Evolutionary conservation across 1,140 invertebrate species (phyloP).

Genomic region (Batillaria attramentaria): DNA sequence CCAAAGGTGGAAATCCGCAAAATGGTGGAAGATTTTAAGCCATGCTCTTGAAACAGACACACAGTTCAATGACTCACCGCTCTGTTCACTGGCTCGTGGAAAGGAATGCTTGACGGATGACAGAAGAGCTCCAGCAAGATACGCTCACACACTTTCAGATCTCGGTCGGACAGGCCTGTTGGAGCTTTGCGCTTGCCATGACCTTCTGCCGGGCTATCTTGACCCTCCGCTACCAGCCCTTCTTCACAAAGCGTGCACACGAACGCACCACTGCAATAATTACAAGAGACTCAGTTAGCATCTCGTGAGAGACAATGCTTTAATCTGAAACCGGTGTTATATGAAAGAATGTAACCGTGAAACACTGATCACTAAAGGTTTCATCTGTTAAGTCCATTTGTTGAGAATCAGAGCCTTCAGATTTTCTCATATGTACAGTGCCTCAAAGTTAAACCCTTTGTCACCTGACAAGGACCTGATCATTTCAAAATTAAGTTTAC

Average conservation of each 20-base stretch:
- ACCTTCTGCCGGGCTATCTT: constrained; percentile 42
- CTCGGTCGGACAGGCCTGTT: constrained; percentile 59
- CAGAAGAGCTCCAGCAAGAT: constrained; percentile 91
- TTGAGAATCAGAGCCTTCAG: no score
- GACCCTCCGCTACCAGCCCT: constrained; percentile 39
- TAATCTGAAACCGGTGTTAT: no score
- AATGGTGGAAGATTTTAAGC: constrained; percentile 84
- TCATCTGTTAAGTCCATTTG: no score
- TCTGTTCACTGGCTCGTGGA: constrained; percentile 85
- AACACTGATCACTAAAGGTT: no score
- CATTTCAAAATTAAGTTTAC: no score
- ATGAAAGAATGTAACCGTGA: no score
- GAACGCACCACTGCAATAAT: constrained; percentile 89
- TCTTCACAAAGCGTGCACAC: constrained; percentile 89
- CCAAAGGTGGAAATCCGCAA: no score
- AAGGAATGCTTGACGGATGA: constrained; percentile 88
- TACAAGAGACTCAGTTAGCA: no score
- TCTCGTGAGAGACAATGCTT: no score
- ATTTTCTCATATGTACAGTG: no score
- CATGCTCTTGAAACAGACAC: constrained; percentile 74
- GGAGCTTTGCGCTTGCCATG: constrained; percentile 64
- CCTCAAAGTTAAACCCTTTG: no score
- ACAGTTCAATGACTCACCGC: constrained; percentile 76
- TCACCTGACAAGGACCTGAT: no score
- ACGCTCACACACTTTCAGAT: constrained; percentile 78